Evolutionary conservation across 1,140 invertebrate species (phyloP), one percentile per base, ranked within the genome.

Genomic region (Dufourea novaeangliae): DNA sequence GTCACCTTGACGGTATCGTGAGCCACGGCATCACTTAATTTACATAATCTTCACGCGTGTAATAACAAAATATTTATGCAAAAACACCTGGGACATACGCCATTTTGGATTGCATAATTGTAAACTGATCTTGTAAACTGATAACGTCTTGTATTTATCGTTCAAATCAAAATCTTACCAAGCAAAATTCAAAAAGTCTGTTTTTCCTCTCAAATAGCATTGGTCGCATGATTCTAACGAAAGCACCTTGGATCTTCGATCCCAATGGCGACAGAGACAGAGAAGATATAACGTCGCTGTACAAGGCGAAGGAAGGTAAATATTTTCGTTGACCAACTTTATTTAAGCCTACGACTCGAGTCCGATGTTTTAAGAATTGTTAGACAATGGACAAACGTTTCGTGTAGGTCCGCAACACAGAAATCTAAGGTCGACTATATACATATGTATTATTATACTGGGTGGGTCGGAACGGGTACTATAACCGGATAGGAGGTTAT

Each of bases 191-290:
- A 25, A 62, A 14, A 2, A 5, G 12, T 4, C 20, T 1, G 12
- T 62, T 61, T 37, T 63, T 0, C 46, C 44, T 63, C 0, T 54
- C 44, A 5, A 0, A 41, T 87, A 97, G 96, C 80, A 94, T 97
- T 83, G 96, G 96, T 1, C 93, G 94, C 37, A 94, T 95, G 92
- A 94, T 97, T 78, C 93, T 96, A 3, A 97, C 97, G 0, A 97
- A 97, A 92, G 94, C 94, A 75, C 94, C 95, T 0, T 96, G 94
- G 82, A 92, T 95, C 12, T 95, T 94, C 82, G 95, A 96, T 89
- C 94, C 95, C 0, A 93, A 94, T 57, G 95, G 95, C 1, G 95
- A 96, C 54, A 93, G 91, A 32, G 95, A 96, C 85, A 91, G 94
- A 25, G 93, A 96, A 86, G 95, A 97, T 82, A 95, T 97, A 74